phyloP scores from a whole-genome alignment of 1,140 invertebrate species.

The Meteorus sp. region DNA sequence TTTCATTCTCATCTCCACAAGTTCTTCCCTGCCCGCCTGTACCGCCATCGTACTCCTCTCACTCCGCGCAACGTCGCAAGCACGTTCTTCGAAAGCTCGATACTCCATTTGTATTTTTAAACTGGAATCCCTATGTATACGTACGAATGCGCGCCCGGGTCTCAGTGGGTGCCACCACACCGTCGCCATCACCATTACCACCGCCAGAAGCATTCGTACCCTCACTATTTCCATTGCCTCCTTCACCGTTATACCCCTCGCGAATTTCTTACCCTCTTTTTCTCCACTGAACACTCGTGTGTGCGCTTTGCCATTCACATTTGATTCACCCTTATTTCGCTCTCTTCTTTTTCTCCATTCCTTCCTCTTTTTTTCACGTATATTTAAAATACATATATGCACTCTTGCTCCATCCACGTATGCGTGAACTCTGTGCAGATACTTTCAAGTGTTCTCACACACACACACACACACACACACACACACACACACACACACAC shows the following conservation, averaged over 20 bases:
- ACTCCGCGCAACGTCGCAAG: conserved; percentile 30
- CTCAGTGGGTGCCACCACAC: no score
- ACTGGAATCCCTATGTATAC: conserved; percentile 56
- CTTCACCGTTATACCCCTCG: conserved; percentile 3
- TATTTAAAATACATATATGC: not conserved
- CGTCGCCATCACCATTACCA: conserved; percentile 57
- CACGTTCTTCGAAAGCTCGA: conserved; percentile 55
- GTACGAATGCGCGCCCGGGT: conserved; percentile 27
- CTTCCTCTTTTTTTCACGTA: conserved; percentile 2
- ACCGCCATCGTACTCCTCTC: conserved; percentile 18
- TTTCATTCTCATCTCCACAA: conserved; percentile 11
- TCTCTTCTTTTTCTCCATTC: conserved; percentile 18
- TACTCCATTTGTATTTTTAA: conserved; percentile 61
- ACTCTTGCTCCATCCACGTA: conserved; percentile 2
- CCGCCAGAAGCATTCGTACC: conserved; percentile 38
- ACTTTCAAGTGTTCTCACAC: not conserved
- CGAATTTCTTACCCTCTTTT: conserved; percentile 12
- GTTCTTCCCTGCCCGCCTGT: conserved; percentile 6
- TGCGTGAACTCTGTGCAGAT: conserved; percentile 3
- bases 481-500: conserved; percentile 25
- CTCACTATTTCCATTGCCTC: conserved; percentile 5
- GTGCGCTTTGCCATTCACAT: conserved; percentile 8
- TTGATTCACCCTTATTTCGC: conserved; percentile 1
- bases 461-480: conserved; percentile 21
- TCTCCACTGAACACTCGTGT: conserved; percentile 23